These are phyloP conservation scores for Adelges cooleyi DNA, from an alignment of 1,140 invertebrate species.

Conservation along the genomic window DNA sequence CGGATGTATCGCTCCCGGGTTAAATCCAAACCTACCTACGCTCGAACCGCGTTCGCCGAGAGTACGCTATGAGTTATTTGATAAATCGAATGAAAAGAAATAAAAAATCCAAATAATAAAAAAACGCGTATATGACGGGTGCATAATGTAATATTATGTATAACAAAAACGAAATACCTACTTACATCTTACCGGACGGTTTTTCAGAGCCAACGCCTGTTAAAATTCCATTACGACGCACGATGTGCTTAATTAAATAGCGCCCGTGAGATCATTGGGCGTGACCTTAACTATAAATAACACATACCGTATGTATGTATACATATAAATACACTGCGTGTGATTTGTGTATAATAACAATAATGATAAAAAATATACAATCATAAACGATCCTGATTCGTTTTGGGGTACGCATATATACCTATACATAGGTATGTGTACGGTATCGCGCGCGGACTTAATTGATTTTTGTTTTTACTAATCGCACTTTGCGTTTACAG, in stretches of 20 bases:
- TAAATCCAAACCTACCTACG: constrained; percentile 21
- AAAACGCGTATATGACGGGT: not conserved
- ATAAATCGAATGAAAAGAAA: constrained; percentile 18
- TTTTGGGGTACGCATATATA: no score
- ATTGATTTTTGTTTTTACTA: no score
- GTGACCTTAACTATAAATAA: constrained; percentile 21
- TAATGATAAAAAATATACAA: no score
- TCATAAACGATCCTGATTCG: no score
- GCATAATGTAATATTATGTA: no score
- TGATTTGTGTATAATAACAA: not conserved
- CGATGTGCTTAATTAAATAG: constrained; percentile 28
- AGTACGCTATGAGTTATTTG: constrained; percentile 26
- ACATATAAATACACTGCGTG: not conserved
- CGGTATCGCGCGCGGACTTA: no score
- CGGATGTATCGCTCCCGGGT: constrained; percentile 24
- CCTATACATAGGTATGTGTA: no score
- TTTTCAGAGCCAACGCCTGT: constrained; percentile 21
- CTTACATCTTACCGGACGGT: no score
- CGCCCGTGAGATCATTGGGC: constrained; percentile 27
- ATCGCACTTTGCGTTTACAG: no score
- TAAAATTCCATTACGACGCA: constrained; percentile 26
- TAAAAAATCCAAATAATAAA: not conserved
- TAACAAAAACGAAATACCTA: no score
- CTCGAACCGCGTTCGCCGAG: not conserved
- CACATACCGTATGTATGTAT: no score